Evolutionary conservation across 2,797 vertebrate species (phyloP), one percentile per base, ranked within the genome.

Genomic region (Chromobotia macracanthus): DNA sequence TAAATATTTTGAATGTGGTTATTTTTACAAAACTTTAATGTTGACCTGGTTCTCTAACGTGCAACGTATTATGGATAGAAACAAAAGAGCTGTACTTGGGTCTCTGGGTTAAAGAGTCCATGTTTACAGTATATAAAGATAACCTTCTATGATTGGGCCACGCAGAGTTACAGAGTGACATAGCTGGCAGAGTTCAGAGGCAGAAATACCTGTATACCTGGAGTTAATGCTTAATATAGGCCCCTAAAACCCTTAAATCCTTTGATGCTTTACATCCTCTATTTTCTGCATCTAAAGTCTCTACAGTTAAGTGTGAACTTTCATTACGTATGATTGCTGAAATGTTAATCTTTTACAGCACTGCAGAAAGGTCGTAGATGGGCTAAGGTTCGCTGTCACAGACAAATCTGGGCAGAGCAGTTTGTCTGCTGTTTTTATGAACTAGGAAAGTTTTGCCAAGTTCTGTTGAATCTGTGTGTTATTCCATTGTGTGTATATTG

Each of bases 81-180:
- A 79, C 31, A 63, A 41, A 2, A 44, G 25, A 2, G 1, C 16
- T 55, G 2, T 74, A 21, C 10, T 15, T 51, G 21, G 67, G 19
- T 38, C 2, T 28, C 25, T 65, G 0, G 0, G 16, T 44, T 58
- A 41, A 73, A 76, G 19, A 25, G 63, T n/a, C 44, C 35, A 56
- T 51, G 19, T 53, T 78, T 82, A 84, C 51, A 35, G 35, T 78
- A 76, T 75, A 80, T 31, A 61, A 72, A 61, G 28, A 70, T 65
- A 41, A 66, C 12, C 64, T 50, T 21, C 66, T 16, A 18, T 38
- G 23, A 12, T 16, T 76, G 19, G 65, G 28, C 58, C 56, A 28
- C 5, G n/a, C 51, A 31, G 44, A 50, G 48, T 58, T 58, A 23
- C 6, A 12, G 2, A 9, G 9, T 48, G 18, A 48, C 31, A 56